These are phyloP conservation scores for Lordiphosa clarofinis DNA, from an alignment of 1,140 invertebrate species.

Conservation along the genomic window DNA sequence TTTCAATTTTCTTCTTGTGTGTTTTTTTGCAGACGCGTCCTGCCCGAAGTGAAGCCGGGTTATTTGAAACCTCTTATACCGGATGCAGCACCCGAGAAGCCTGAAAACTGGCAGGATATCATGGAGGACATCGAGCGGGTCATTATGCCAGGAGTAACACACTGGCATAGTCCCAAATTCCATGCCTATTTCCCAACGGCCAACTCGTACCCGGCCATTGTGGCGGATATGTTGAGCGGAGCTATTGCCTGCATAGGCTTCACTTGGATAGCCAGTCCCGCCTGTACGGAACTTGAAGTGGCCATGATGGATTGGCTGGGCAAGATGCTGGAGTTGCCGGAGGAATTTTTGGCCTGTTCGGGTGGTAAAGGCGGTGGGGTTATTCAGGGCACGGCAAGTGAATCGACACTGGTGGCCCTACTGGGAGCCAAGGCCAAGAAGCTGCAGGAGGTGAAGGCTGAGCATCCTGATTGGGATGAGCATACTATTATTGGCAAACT, in stretches of 20 bases:
- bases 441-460: slow-evolving; percentile 85
- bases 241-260: slow-evolving; percentile 96
- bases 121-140: slow-evolving; percentile 94
- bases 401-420: slow-evolving; percentile 92
- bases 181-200: slow-evolving; percentile 99
- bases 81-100: slow-evolving; percentile 87
- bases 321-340: slow-evolving; percentile 94
- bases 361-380: slow-evolving; percentile 94
- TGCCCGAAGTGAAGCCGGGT: slow-evolving; percentile 90
- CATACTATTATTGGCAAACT: slow-evolving; percentile 91
- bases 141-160: slow-evolving; percentile 98
- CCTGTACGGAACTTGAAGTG: slow-evolving; percentile 98
- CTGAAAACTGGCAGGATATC: slow-evolving; percentile 94
- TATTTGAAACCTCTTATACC: slow-evolving; percentile 92
- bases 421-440: slow-evolving; percentile 92
- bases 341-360: slow-evolving; percentile 90
- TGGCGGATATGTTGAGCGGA: slow-evolving; percentile 93
- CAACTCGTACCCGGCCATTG: slow-evolving; percentile 94
- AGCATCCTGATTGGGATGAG: slow-evolving; percentile 89
- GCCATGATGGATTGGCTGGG: slow-evolving; percentile 98
- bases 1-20: slow-evolving; percentile 16
- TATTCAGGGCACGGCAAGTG: slow-evolving; percentile 94
- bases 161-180: slow-evolving; percentile 98
- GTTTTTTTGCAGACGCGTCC: slow-evolving; percentile 84
- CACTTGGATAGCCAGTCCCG: slow-evolving; percentile 95